phyloP scores from a whole-genome alignment of 2,797 vertebrate genomes.

The Cynodonichthys magdalenae region DNA sequence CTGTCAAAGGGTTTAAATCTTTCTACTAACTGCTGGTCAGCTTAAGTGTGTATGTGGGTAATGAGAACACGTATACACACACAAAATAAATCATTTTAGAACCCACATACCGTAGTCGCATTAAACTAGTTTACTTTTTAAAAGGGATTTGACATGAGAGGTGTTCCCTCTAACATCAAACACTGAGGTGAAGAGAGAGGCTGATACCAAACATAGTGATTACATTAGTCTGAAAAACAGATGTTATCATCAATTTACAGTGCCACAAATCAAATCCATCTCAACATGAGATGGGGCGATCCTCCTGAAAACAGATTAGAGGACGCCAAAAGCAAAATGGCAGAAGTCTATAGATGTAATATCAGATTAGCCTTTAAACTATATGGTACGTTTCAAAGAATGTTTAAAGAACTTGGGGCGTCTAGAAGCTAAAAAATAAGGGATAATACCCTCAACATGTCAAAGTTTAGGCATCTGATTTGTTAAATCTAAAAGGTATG shows the following conservation, averaged over 20 bases:
- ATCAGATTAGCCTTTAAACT: conserved; percentile 3
- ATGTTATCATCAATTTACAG: conserved; percentile 45
- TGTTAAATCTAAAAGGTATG: conserved; percentile 35
- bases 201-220: conserved; percentile 50
- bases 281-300: conserved; percentile 28
- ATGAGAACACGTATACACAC: conserved; percentile 18
- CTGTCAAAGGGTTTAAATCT: conserved; percentile 73
- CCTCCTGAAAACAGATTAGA: conserved; percentile 16
- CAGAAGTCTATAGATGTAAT: background rate
- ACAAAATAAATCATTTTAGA: conserved; percentile 26
- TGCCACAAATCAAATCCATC: conserved; percentile 48
- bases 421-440: conserved; percentile 1
- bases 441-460: conserved; percentile 13
- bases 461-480: conserved; percentile 24
- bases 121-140: conserved; percentile 23
- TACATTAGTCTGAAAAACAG: conserved; percentile 58
- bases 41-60: conserved; percentile 9
- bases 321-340: background rate
- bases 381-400: conserved; percentile 12
- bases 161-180: conserved; percentile 55
- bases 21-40: conserved; percentile 39
- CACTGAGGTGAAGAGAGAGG: conserved; percentile 64
- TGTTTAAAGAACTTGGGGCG: conserved; percentile 5
- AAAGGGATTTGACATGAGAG: conserved; percentile 46
- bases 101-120: conserved; percentile 9